These are phyloP conservation scores for Zapus hudsonius DNA, from an alignment of 2,113 vertebrate genomes.

Conservation along the genomic window DNA sequence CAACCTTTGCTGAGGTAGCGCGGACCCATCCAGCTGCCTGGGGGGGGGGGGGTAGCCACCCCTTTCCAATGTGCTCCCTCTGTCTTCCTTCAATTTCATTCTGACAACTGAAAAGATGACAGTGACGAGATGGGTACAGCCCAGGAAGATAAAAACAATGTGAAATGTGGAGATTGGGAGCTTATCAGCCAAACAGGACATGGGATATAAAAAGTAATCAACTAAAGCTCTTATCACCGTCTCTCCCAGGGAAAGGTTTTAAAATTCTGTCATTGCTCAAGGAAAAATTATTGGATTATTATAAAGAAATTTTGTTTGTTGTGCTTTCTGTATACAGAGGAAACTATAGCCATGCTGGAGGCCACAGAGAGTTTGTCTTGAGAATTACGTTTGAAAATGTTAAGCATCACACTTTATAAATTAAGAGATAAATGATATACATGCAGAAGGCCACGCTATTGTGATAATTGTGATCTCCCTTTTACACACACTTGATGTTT, in stretches of 20 bases:
- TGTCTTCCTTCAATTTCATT: background rate
- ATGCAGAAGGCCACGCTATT: background rate
- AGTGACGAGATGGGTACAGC: conserved; percentile 77
- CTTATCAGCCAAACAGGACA: conserved; percentile 84
- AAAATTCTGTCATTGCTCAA: conserved; percentile 77
- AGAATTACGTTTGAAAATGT: conserved; percentile 21
- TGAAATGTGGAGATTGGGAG: conserved; percentile 82
- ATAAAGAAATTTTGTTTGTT: conserved; percentile 73
- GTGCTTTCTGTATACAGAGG: conserved; percentile 23
- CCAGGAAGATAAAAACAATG: conserved; percentile 86
- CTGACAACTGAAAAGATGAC: conserved; percentile 76
- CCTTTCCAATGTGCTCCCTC: conserved; percentile 1
- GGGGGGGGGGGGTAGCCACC: conserved; percentile 34
- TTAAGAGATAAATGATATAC: background rate
- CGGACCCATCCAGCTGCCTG: conserved; percentile 66
- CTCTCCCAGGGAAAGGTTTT: conserved; percentile 80
- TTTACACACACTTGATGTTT: background rate
- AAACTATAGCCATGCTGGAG: background rate
- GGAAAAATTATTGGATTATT: conserved; percentile 83
- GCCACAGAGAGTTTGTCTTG: conserved; percentile 20
- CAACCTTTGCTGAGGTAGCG: conserved; percentile 64
- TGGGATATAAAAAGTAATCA: conserved; percentile 85
- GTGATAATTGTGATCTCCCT: background rate
- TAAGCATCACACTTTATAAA: conserved; percentile 12
- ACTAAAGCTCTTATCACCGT: conserved; percentile 86